Evolutionary conservation across 2,888 invertebrate genomes (phyloP).

Genomic region (Alloscopus bannaensis): DNA sequence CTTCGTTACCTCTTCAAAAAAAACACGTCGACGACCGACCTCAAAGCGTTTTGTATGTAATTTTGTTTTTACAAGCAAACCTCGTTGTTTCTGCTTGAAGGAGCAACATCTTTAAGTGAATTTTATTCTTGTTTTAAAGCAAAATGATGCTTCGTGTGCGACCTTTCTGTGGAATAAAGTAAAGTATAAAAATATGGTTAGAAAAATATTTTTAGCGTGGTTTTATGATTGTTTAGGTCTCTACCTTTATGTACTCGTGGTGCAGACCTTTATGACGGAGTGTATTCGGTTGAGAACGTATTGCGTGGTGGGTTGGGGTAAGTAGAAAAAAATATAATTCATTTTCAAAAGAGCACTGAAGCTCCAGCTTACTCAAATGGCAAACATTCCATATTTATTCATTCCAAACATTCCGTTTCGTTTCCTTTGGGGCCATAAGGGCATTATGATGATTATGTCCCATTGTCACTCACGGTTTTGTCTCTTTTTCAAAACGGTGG

Average conservation of each 20-base stretch:
- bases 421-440: too few relatives aligned
- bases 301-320: conserved; percentile 91
- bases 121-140: too few relatives aligned
- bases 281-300: conserved; percentile 89
- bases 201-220: background rate
- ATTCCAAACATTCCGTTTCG: background rate
- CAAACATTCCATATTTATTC: background rate
- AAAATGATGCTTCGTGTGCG: too few relatives aligned
- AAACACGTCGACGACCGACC: background rate
- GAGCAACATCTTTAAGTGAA: too few relatives aligned
- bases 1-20: background rate
- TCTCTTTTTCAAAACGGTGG: too few relatives aligned
- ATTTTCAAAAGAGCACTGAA: background rate
- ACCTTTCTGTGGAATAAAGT: too few relatives aligned
- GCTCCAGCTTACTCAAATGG: background rate
- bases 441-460: too few relatives aligned
- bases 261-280: conserved; percentile 91
- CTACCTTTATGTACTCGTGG: conserved; percentile 90
- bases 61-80: too few relatives aligned
- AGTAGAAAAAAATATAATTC: conserved; percentile 76
- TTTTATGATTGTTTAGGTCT: conserved; percentile 83
- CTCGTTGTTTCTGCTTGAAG: too few relatives aligned
- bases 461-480: background rate
- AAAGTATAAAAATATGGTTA: background rate
- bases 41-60: background rate